phyloP scores from a whole-genome alignment of 2,888 invertebrate genomes.

The Pyrrhia umbra region DNA sequence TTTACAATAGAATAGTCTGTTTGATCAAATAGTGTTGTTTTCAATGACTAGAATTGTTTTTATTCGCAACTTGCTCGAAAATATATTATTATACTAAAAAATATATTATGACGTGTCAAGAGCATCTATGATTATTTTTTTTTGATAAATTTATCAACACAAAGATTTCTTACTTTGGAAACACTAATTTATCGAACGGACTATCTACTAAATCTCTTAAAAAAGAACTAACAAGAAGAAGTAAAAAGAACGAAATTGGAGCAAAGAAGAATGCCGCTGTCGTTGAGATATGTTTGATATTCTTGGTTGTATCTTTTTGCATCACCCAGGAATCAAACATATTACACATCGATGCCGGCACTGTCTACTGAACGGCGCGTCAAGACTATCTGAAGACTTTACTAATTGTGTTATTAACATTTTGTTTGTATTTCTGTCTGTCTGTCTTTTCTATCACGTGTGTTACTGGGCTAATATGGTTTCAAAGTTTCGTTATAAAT shows the following conservation, averaged over 20 bases:
- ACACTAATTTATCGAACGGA: background rate
- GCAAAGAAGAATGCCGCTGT: slow-evolving; percentile 66
- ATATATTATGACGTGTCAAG: too few species aligned
- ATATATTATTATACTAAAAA: too few species aligned
- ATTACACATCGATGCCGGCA: slow-evolving; percentile 95
- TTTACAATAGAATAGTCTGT: too few species aligned
- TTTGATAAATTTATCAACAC: too few species aligned
- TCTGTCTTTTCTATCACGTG: background rate
- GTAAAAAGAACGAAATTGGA: slow-evolving; percentile 9
- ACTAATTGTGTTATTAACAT: background rate
- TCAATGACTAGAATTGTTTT: too few species aligned
- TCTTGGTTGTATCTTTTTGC: slow-evolving; percentile 98
- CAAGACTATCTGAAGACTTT: slow-evolving; percentile 32
- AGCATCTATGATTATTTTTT: too few species aligned
- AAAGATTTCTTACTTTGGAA: too few species aligned
- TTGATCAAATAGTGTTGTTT: too few species aligned
- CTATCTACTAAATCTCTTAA: background rate
- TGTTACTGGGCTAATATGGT: too few species aligned
- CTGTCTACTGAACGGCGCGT: slow-evolving; percentile 41
- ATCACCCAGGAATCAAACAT: slow-evolving; percentile 99
- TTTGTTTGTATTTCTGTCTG: background rate
- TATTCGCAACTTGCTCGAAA: too few species aligned
- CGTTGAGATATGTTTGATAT: slow-evolving; percentile 99
- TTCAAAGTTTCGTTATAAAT: too few species aligned
- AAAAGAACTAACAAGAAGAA: slow-evolving; percentile 44